Percentiles rank a stretch among this genome's conserved stretches.
These are phyloP conservation scores for Ramazzottius varieornatus DNA, from an alignment of 2,888 invertebrate species.

Conservation along the genomic window DNA sequence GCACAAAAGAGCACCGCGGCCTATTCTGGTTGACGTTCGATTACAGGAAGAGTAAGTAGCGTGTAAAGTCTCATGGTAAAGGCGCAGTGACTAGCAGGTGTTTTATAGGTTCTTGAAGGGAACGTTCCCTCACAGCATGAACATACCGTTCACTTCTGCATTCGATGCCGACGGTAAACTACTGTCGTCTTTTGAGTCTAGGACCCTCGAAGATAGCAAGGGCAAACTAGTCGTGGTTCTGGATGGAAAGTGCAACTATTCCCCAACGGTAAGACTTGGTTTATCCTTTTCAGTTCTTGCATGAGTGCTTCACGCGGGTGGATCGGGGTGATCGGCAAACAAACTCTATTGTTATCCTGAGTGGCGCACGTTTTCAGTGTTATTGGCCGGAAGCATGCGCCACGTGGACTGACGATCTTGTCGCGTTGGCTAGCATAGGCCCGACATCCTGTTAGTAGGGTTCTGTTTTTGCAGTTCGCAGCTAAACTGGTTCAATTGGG, in stretches of 20 bases:
- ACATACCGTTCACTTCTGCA: slow-evolving; percentile 59
- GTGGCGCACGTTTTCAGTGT: too few relatives aligned
- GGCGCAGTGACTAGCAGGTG: too few relatives aligned
- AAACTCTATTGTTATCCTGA: too few relatives aligned
- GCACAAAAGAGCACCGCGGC: not conserved
- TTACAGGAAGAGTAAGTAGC: not conserved
- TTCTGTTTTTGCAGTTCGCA: slow-evolving; percentile 40
- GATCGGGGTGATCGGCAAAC: too few relatives aligned
- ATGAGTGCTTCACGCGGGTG: too few relatives aligned
- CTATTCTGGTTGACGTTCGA: not conserved
- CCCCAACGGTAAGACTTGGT: slow-evolving; percentile 16
- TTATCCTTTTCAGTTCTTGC: not conserved
- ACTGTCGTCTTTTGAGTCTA: slow-evolving; percentile 30
- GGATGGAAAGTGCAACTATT: slow-evolving; percentile 17
- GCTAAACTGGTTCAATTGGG: slow-evolving; percentile 50
- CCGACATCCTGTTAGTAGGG: too few relatives aligned
- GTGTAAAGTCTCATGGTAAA: too few relatives aligned
- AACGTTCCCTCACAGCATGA: slow-evolving; percentile 51
- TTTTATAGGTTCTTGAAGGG: slow-evolving; percentile 42
- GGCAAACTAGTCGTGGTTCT: slow-evolving; percentile 19
- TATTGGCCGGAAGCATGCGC: too few relatives aligned
- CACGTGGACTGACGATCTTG: too few relatives aligned
- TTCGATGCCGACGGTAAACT: slow-evolving; percentile 41
- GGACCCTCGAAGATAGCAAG: slow-evolving; percentile 14
- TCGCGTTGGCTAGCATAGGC: too few relatives aligned